phyloP scores from a whole-genome alignment of 2,888 invertebrate species.

The Camptogramma bilineatum region DNA sequence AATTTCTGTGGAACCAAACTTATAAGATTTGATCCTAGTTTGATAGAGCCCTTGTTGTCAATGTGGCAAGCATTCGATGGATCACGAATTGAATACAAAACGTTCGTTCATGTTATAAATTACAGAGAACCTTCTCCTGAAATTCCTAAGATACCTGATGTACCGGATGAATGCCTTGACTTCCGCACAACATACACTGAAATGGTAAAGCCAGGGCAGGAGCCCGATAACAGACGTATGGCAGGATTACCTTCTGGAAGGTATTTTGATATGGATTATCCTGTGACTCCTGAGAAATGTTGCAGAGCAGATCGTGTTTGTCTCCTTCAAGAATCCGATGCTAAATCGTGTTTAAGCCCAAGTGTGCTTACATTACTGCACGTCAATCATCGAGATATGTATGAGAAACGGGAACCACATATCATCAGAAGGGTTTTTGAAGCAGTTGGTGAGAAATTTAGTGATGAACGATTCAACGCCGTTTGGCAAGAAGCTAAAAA shows the following conservation, averaged over 20 bases:
- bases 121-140: slow-evolving; percentile 70
- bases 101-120: slow-evolving; percentile 79
- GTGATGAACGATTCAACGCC: slow-evolving; percentile 74
- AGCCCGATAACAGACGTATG: slow-evolving; percentile 53
- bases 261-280: slow-evolving; percentile 73
- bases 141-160: slow-evolving; percentile 72
- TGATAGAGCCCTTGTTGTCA: slow-evolving; percentile 78
- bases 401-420: slow-evolving; percentile 63
- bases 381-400: slow-evolving; percentile 74
- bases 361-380: slow-evolving; percentile 65
- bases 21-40: slow-evolving; percentile 74
- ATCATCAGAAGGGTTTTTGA: slow-evolving; percentile 79
- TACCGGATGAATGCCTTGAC: slow-evolving; percentile 63
- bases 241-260: slow-evolving; percentile 76
- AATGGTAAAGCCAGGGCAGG: slow-evolving; percentile 69
- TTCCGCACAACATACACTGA: slow-evolving; percentile 73
- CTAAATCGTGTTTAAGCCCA: slow-evolving; percentile 64
- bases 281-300: slow-evolving; percentile 62
- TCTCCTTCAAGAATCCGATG: slow-evolving; percentile 71
- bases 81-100: slow-evolving; percentile 75
- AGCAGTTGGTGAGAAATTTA: slow-evolving; percentile 78
- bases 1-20: slow-evolving; percentile 69
- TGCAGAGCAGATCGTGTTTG: slow-evolving; percentile 61
- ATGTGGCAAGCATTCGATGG: slow-evolving; percentile 78
- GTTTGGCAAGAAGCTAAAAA: slow-evolving; percentile 82